Conservation (phyloP, 2,113 vertebrate species). For the Antechinus stuartii region DNA sequence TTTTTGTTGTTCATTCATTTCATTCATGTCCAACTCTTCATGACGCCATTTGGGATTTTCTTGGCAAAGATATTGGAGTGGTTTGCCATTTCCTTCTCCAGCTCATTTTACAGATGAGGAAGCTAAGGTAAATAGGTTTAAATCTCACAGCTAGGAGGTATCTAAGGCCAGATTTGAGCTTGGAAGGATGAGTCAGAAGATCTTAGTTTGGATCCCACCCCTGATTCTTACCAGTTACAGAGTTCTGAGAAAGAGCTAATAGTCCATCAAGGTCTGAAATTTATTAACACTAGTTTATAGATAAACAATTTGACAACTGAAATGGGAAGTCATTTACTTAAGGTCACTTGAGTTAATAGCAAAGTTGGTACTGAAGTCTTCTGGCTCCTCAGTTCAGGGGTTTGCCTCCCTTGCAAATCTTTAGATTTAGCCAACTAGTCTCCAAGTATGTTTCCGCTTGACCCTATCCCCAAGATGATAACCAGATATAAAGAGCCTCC, state of each 20-base stretch:
- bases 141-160: not conserved
- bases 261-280: not conserved
- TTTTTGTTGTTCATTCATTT: not conserved
- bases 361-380: not conserved
- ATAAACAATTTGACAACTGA: not conserved
- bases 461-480: not conserved
- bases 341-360: not conserved
- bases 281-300: not conserved
- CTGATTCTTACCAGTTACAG: not conserved
- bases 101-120: not conserved
- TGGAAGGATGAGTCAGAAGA: not conserved
- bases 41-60: not conserved
- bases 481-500: not conserved
- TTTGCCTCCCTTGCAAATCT: not conserved
- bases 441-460: not conserved
- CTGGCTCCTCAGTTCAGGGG: not conserved
- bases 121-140: not conserved
- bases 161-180: not conserved
- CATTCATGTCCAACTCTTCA: not conserved
- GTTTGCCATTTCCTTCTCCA: not conserved
- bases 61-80: not conserved
- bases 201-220: not conserved
- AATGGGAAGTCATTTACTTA: not conserved
- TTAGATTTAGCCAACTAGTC: not conserved
- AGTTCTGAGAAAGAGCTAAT: not conserved